Percentiles rank a stretch among this genome's conserved stretches.
Conservation (phyloP, 2,797 vertebrate species). For the Anniella stebbinsi region DNA sequence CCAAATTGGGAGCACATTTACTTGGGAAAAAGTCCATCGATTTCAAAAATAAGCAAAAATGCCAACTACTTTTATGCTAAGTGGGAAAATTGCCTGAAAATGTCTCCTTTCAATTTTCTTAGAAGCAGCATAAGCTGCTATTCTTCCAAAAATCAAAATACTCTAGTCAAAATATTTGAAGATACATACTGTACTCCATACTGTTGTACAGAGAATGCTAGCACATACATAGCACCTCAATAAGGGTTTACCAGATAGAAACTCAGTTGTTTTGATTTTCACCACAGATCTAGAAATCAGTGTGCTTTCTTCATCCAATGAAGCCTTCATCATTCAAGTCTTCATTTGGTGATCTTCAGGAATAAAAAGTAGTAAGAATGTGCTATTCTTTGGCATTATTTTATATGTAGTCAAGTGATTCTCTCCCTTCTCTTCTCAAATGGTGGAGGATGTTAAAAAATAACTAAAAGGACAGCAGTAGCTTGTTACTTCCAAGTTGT, state of each 20-base stretch:
- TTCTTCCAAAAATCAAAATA: constrained; percentile 44
- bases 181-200: constrained; percentile 45
- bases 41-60: not conserved
- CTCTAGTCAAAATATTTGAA: constrained; percentile 33
- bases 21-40: not conserved
- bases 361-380: constrained; percentile 15
- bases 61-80: not conserved
- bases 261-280: constrained; percentile 21
- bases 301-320: constrained; percentile 38
- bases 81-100: not conserved
- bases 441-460: constrained; percentile 32
- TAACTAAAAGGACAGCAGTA: constrained; percentile 27
- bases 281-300: constrained; percentile 11
- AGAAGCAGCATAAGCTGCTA: constrained; percentile 18
- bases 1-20: not conserved
- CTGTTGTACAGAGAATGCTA: not conserved
- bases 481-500: constrained; percentile 43
- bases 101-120: not conserved
- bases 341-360: constrained; percentile 54
- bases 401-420: not conserved
- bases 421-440: constrained; percentile 9
- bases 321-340: constrained; percentile 30
- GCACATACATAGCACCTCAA: constrained; percentile 21
- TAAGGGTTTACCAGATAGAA: constrained; percentile 42
- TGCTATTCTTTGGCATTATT: constrained; percentile 37